These are phyloP conservation scores for Mandrillus leucophaeus DNA, from an alignment of 2,113 vertebrate species.

Conservation along the genomic window DNA sequence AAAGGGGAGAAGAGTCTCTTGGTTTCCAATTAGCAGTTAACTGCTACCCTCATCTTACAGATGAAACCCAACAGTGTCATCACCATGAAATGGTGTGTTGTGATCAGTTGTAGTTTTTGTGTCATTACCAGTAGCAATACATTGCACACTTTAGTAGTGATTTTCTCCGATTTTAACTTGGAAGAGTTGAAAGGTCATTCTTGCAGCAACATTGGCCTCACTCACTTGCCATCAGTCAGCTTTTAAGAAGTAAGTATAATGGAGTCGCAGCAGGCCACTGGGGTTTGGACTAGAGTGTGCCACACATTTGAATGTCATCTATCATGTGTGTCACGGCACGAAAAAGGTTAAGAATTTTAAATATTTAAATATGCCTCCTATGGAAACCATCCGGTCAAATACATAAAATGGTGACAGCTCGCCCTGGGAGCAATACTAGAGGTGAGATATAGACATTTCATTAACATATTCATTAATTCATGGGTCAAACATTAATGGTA, in stretches of 20 bases:
- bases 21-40: not conserved
- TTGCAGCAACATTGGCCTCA: accelerated
- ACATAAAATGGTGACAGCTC: not conserved
- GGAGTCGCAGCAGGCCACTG: no score
- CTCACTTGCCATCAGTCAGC: not conserved
- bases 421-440: not conserved
- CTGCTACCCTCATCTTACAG: not conserved
- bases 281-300: not conserved
- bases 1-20: not conserved
- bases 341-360: constrained; percentile 1
- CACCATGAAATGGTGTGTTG: accelerated
- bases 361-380: not conserved
- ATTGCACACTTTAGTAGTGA: not conserved
- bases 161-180: not conserved
- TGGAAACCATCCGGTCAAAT: not conserved
- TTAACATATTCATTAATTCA: not conserved
- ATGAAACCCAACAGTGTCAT: not conserved
- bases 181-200: not conserved
- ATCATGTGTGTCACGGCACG: not conserved
- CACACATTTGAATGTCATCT: not conserved
- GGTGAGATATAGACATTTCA: not conserved
- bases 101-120: not conserved
- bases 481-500: not conserved
- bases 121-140: not conserved
- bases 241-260: not conserved